A percentile compares a stretch with the other conserved stretches of the same genome.
Conservation (phyloP, 2,888 invertebrate species). For the Trypoxylon attenuatum region DNA sequence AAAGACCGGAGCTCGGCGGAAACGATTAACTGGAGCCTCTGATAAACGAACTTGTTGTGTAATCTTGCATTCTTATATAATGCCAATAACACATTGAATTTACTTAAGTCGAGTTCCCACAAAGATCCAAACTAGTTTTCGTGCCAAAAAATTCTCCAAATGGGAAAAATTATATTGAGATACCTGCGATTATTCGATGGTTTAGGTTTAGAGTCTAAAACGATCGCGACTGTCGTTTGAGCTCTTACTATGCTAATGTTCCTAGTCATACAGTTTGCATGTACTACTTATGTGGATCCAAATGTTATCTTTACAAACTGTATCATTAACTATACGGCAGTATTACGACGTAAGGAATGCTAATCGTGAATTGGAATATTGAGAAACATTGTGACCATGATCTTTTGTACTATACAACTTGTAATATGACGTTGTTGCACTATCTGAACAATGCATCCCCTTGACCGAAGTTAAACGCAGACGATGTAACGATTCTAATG, state of each 20-base stretch:
- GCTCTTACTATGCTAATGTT: too few species aligned
- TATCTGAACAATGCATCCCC: conserved; percentile 15
- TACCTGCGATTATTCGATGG: too few species aligned
- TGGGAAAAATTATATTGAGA: too few species aligned
- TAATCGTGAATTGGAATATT: conserved; percentile 25
- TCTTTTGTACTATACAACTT: conserved; percentile 29
- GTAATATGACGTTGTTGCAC: conserved; percentile 24
- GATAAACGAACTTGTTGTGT: conserved; percentile 66
- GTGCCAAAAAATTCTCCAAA: too few species aligned
- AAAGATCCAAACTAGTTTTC: too few species aligned
- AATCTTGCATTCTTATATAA: conserved; percentile 51
- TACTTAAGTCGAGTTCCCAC: conserved; percentile 3
- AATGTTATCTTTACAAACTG: conserved; percentile 14
- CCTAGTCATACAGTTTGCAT: too few species aligned
- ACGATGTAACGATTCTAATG: too few species aligned
- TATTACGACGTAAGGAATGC: conserved; percentile 18
- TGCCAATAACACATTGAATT: conserved; percentile 32
- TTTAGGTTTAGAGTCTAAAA: too few species aligned
- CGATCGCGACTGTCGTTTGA: too few species aligned
- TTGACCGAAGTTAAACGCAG: conserved; percentile 3
- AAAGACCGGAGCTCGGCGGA: conserved; percentile 61
- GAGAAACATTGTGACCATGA: conserved; percentile 44
- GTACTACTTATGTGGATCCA: too few species aligned
- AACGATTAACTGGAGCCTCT: conserved; percentile 62
- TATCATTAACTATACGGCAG: conserved; percentile 10